Conservation (phyloP, 2,888 invertebrate genomes). For the Colostygia pectinataria region DNA sequence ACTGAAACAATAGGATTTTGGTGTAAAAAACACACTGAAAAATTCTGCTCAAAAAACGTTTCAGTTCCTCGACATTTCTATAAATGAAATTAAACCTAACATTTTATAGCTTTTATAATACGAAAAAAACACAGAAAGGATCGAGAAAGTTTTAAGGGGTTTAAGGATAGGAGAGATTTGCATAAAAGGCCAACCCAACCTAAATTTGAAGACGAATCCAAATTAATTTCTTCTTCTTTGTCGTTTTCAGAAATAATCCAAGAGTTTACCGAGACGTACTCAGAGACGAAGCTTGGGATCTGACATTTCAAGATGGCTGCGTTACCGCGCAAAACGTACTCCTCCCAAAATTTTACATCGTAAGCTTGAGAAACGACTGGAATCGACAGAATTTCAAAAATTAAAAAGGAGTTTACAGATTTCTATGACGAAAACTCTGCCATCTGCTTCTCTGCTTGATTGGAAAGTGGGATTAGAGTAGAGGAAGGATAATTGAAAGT, state of each 20-base stretch:
- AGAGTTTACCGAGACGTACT: conserved; percentile 92
- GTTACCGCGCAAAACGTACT: conserved; percentile 95
- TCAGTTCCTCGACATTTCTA: neutral
- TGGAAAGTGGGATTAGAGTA: conserved; percentile 8
- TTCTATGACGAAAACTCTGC: neutral
- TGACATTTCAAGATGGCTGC: conserved; percentile 96
- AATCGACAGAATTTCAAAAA: conserved; percentile 54
- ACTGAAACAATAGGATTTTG: conserved; percentile 85
- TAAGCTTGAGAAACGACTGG: conserved; percentile 95
- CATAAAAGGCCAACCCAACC: conserved; percentile 45
- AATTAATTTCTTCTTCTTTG: conserved; percentile 68
- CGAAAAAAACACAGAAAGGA: neutral
- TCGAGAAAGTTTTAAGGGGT: neutral
- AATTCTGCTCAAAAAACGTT: neutral
- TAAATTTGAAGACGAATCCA: conserved; percentile 60
- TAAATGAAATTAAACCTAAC: neutral
- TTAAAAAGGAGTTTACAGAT: neutral
- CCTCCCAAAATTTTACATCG: conserved; percentile 95
- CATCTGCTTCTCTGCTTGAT: neutral
- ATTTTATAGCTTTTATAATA: neutral
- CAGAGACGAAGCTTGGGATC: conserved; percentile 96
- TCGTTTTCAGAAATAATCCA: conserved; percentile 92
- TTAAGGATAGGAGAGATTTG: conserved; percentile 10
- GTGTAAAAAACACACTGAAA: conserved; percentile 14
- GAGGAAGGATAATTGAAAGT: conserved; percentile 23